Base-by-base conservation (phyloP, 2,113 vertebrate genomes). In the Salvelinus namaycush region DNA sequence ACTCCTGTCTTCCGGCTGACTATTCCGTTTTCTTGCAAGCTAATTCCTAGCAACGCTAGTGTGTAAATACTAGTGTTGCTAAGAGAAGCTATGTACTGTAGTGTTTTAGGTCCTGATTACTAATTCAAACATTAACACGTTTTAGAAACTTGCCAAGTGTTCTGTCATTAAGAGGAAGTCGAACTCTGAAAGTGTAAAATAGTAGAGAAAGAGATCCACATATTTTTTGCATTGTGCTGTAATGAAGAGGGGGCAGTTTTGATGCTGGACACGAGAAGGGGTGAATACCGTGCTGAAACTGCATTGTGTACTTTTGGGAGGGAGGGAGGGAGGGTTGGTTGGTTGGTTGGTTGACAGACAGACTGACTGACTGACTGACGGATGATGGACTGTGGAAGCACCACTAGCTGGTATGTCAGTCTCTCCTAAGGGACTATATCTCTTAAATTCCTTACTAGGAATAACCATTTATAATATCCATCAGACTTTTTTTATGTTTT, bases 161-260 rank as follows among this genome's bases (percentile, higher is more conserved):
- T 29, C 2, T 18, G 26, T 67, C 2, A 39, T 51, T 51, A 76
- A 60, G 67, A 60, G 54, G 29, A 39, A 4, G 78, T 78, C 78
- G 75, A 34, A 69, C 57, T 72, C 66, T 77, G 84, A 65, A 89
- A 86, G 66, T 90, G 86, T 89, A 89, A 81, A 81, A 82, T 91
- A 92, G 87, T 83, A 87, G 84, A 54, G 70, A 71, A 67, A 87
- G 81, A 91, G 86, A 90, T 88, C 78, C 79, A 87, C 88, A 87
- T 91, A 91, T 92, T 92, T 92, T 92, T 92, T 92, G 73, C 78
- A 84, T 86, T 80, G 81, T 84, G 88, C 73, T 88, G 86, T 70
- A 27, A 51, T 78, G 71, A 1, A 59, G 34, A 27, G 74, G 74
- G 39, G 12, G 54, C 68, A 6, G 62, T 24, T 79, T 65, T 64